phyloP scores from a whole-genome alignment of 1,140 invertebrate genomes.

The Gryon sp. region DNA sequence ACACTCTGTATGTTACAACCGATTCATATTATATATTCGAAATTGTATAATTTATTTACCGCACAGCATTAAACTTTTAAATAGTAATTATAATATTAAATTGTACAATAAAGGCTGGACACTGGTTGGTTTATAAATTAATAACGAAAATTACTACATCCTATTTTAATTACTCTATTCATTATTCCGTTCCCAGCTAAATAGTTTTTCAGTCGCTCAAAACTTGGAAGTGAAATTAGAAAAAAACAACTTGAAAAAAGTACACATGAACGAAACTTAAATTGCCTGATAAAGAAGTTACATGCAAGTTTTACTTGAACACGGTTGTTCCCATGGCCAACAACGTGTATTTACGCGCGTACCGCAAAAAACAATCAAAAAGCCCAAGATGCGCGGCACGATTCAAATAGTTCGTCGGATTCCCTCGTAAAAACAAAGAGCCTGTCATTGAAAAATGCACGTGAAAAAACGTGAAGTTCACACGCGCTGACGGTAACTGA shows the following conservation, averaged over 20 bases:
- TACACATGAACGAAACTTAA: constrained; percentile 21
- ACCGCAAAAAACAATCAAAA: constrained; percentile 46
- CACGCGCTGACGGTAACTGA: constrained; percentile 38
- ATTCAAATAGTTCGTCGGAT: constrained; percentile 35
- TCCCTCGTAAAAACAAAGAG: constrained; percentile 47
- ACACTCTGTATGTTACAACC: not conserved
- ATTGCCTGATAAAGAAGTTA: constrained; percentile 48
- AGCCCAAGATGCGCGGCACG: constrained; percentile 12
- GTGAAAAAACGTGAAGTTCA: constrained; percentile 44
- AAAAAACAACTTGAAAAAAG: constrained; percentile 22
- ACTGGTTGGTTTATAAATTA: constrained; percentile 20
- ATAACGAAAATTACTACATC: constrained; percentile 25
- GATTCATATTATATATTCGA: not conserved
- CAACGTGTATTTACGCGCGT: constrained; percentile 22
- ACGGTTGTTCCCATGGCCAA: constrained; percentile 25
- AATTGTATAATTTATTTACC: constrained; percentile 3
- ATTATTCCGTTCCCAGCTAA: constrained; percentile 10
- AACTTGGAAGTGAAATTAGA: not conserved
- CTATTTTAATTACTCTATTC: constrained; percentile 27
- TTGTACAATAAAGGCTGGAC: too few species aligned
- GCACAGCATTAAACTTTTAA: constrained; percentile 6
- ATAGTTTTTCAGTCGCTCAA: constrained; percentile 13
- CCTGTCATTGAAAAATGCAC: constrained; percentile 47
- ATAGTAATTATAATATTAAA: constrained; percentile 42
- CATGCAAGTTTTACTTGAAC: constrained; percentile 22